Evolutionary conservation across 2,888 invertebrate genomes (phyloP).

Genomic region (Himalopsyche tibetana): DNA sequence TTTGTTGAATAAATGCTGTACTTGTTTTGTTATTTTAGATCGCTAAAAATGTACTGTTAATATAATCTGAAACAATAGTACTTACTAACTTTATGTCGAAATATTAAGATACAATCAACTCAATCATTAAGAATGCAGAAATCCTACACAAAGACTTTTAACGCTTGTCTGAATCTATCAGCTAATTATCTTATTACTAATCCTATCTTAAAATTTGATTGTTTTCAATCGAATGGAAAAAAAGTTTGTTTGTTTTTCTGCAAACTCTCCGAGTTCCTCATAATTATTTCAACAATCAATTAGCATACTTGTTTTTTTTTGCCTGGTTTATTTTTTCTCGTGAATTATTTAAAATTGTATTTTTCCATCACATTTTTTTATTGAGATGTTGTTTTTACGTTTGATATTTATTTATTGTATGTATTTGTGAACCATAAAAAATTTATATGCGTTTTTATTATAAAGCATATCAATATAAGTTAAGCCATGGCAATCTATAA

Average conservation of each 20-base stretch:
- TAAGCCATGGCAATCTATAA: no score
- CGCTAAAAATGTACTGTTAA: no score
- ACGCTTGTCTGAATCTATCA: neutral
- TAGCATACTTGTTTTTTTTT: slow-evolving; percentile 9
- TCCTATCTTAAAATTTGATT: neutral
- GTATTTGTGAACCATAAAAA: no score
- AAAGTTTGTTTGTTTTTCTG: neutral
- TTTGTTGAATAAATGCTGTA: no score
- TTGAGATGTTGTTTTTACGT: neutral
- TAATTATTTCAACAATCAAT: neutral
- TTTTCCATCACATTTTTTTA: neutral
- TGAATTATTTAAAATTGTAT: neutral
- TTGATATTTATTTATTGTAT: neutral
- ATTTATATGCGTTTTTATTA: no score
- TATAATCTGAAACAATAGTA: no score
- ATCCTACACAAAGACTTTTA: neutral
- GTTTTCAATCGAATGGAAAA: neutral
- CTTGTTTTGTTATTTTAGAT: no score
- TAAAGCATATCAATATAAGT: no score
- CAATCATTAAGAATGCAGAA: neutral
- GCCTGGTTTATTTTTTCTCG: neutral
- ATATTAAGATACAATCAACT: neutral
- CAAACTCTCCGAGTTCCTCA: slow-evolving; percentile 6
- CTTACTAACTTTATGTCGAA: no score
- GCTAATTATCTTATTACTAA: neutral